These are phyloP conservation scores for Craseonycteris thonglongyai DNA, from an alignment of 2,113 vertebrate genomes.

Conservation along the genomic window DNA sequence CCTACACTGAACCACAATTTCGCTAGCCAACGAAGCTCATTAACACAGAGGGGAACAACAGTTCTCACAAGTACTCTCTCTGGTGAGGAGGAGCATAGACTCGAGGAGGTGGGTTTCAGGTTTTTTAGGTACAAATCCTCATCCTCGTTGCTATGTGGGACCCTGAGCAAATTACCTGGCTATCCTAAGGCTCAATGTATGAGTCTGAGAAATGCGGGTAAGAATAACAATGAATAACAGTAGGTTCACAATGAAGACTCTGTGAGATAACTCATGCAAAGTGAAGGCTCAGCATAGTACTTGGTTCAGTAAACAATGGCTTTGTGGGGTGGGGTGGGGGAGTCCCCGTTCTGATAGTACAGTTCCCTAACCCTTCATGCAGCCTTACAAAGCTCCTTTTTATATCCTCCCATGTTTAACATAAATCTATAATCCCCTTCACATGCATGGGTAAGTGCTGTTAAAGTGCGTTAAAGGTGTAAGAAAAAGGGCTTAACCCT, in stretches of 20 bases:
- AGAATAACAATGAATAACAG: neutral
- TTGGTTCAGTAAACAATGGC: neutral
- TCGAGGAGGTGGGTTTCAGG: neutral
- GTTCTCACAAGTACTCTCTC: neutral
- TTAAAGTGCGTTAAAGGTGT: conserved; percentile 47
- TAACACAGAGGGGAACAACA: neutral
- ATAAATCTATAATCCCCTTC: conserved; percentile 63
- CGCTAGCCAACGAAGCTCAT: neutral
- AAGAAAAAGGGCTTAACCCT: conserved; percentile 41
- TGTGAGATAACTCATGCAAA: neutral
- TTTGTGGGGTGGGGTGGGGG: neutral
- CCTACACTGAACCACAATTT: neutral
- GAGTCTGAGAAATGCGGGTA: neutral
- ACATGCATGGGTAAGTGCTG: conserved; percentile 46
- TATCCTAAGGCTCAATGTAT: neutral
- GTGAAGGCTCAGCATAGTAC: neutral
- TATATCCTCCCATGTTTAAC: conserved; percentile 50
- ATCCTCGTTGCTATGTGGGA: neutral
- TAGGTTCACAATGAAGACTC: neutral
- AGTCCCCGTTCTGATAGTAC: neutral
- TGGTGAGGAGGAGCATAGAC: neutral
- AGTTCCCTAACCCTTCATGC: neutral
- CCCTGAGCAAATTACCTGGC: neutral
- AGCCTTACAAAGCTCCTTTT: conserved; percentile 50
- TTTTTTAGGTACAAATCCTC: neutral